Conservation (phyloP, 1,140 invertebrate genomes). For the Cephus cinctus region DNA sequence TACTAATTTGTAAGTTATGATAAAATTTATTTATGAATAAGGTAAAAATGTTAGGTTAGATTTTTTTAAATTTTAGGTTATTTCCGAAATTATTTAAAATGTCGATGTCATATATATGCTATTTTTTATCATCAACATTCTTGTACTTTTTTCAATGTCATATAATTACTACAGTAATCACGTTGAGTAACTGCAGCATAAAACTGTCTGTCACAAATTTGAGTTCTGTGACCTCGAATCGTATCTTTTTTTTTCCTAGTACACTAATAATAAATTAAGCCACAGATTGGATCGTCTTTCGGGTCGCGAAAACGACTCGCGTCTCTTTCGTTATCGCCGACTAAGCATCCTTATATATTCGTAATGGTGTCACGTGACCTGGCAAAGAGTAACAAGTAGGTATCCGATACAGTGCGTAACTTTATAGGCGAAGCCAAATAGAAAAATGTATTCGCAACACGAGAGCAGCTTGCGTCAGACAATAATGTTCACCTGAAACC, state of each 20-base stretch:
- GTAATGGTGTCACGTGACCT: neutral
- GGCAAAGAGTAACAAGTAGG: neutral
- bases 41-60: neutral
- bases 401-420: neutral
- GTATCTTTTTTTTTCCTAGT: neutral
- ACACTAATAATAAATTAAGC: neutral
- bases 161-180: neutral
- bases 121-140: neutral
- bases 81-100: neutral
- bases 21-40: neutral
- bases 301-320: neutral
- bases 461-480: slow-evolving; percentile 12
- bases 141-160: neutral
- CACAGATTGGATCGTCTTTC: neutral
- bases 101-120: neutral
- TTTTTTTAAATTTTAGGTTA: neutral
- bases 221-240: neutral
- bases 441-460: slow-evolving; percentile 6
- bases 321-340: neutral
- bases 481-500: slow-evolving; percentile 10
- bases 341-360: neutral
- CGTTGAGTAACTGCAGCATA: neutral
- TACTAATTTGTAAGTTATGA: neutral
- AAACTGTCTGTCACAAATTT: neutral
- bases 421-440: neutral